A percentile compares a stretch with the other conserved stretches of the same genome.
phyloP scores from a whole-genome alignment of 2,113 vertebrate genomes.

The Vulpes vulpes region DNA sequence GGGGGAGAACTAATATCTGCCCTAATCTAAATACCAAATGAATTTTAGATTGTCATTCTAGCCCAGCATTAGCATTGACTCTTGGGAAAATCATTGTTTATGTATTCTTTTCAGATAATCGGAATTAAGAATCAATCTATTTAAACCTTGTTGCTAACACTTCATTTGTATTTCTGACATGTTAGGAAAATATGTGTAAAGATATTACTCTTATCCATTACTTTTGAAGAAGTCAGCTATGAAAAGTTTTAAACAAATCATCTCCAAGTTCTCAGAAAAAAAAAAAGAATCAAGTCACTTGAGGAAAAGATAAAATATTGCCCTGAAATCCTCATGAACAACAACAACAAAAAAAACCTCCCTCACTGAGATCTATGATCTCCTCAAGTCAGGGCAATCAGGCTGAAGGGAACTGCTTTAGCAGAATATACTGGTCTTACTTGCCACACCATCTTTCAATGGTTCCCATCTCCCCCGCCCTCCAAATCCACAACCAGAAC shows the following conservation, averaged over 20 bases:
- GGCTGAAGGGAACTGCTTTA: background rate
- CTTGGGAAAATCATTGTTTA: constrained; percentile 79
- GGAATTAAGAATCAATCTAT: constrained; percentile 73
- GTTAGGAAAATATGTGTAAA: background rate
- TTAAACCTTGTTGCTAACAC: constrained; percentile 70
- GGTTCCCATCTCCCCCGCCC: background rate
- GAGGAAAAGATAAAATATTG: constrained; percentile 2
- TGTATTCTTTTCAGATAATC: constrained; percentile 72
- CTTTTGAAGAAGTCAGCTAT: constrained; percentile 44
- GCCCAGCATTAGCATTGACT: constrained; percentile 72
- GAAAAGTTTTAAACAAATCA: constrained; percentile 56
- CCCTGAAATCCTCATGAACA: background rate
- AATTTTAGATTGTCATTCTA: constrained; percentile 74
- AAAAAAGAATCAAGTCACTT: background rate
- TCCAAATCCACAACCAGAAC: background rate
- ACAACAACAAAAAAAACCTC: background rate
- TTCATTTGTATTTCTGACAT: constrained; percentile 46
- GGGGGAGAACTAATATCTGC: constrained; percentile 69
- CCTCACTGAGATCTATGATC: background rate
- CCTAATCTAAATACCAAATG: constrained; percentile 85
- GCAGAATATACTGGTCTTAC: background rate
- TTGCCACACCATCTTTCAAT: background rate
- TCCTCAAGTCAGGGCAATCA: background rate
- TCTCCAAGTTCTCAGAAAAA: background rate
- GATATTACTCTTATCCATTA: background rate